Base-by-base conservation (phyloP, 2,888 invertebrate genomes). In the Acleris holmiana region DNA sequence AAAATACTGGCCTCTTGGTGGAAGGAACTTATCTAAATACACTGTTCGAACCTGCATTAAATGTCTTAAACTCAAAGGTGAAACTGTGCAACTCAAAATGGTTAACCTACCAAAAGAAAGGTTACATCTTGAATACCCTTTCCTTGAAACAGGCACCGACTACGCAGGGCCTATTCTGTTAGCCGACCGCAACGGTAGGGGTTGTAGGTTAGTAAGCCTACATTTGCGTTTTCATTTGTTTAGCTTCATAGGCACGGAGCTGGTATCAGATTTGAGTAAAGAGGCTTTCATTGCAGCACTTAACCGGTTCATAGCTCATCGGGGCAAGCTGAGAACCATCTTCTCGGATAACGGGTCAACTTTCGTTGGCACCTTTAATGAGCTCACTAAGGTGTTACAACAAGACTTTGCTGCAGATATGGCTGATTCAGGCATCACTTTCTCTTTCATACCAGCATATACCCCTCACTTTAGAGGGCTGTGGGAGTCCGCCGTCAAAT, bases 291-390 rank as follows among this genome's bases (percentile, higher is more conserved):
- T 56, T 19, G 56, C 56, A 46, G 56, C 56, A 13, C 56, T 56
- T 66, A 69, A 2, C 51, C 61, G 69, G 13, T 69, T 70, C 19
- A 60, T 68, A 5, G 49, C 64, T 44, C 68, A 69, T 2, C 59
- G 70, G n/a, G 67, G 68, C 0, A 61, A 59, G 10, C 69, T 67
- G 15, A 57, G 55, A 6, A 59, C 67, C 10, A 66, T 76, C 4
- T 72, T 67, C 56, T 70, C 73, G n/a, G 78, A 79, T 51, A 69
- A 70, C 50, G 77, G 77, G 7, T 71, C 72, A 15, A 77, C 74
- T 7, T 78, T 78, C 54, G 62, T 73, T n/a, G 77, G 76, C n/a
- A 74, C 77, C 35, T 23, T 47, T 47, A 63, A 69, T 19, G 44
- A 69, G 25, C 17, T 73, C 50, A 29, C 56, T 13, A 61, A 2